Evolutionary conservation across 2,797 vertebrate genomes (phyloP).

Genomic region (Muscicapa comitata): DNA sequence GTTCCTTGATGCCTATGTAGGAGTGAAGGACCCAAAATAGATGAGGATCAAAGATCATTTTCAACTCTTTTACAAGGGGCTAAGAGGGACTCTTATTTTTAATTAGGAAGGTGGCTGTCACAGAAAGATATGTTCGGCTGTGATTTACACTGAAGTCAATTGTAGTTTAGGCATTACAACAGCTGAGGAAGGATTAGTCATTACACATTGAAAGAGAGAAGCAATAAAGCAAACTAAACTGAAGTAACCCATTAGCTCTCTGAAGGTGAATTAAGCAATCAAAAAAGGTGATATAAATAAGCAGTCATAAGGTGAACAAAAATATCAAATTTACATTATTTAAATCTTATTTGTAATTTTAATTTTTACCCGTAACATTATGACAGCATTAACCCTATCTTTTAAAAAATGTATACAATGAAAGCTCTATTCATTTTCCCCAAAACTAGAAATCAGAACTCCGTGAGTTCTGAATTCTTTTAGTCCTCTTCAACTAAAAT

Average conservation of each 20-base stretch:
- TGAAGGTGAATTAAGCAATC: not conserved
- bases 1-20: not conserved
- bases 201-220: not conserved
- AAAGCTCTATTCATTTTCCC: not conserved
- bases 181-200: conserved; percentile 48
- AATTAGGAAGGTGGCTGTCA: conserved; percentile 51
- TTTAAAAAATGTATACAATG: not conserved
- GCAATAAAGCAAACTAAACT: conserved; percentile 27
- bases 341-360: not conserved
- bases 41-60: conserved; percentile 47
- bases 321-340: not conserved
- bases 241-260: not conserved
- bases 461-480: not conserved
- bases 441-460: not conserved
- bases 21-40: conserved; percentile 39
- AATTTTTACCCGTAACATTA: not conserved
- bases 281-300: not conserved
- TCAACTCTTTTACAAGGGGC: conserved; percentile 22
- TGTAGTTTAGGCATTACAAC: conserved; percentile 35
- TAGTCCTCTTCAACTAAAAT: not conserved
- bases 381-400: not conserved
- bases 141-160: not conserved
- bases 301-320: not conserved
- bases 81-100: conserved; percentile 34
- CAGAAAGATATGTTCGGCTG: not conserved